phyloP scores from a whole-genome alignment of 2,113 vertebrate species.

The Ptilorrhoa leucosticta region DNA sequence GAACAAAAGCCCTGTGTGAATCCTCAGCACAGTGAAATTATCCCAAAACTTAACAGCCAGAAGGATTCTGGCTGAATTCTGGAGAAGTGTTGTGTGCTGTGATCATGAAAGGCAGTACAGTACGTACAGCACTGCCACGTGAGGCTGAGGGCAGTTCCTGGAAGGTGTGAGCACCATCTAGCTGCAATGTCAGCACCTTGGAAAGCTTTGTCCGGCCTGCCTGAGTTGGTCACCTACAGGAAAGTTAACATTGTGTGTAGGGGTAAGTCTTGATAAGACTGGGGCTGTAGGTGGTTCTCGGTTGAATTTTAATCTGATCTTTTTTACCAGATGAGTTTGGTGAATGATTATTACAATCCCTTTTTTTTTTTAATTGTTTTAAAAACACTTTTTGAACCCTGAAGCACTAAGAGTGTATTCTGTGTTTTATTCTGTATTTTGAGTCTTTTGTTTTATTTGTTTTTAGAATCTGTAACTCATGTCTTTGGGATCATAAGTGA shows the following conservation, averaged over 20 bases:
- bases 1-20: neutral
- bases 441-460: neutral
- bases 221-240: neutral
- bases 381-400: neutral
- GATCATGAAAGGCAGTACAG: accelerated
- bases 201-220: neutral
- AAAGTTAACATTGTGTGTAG: neutral
- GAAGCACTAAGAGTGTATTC: neutral
- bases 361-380: neutral
- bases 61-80: neutral
- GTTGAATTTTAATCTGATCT: neutral
- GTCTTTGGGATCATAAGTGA: neutral
- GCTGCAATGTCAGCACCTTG: neutral
- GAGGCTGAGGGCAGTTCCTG: neutral
- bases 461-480: neutral
- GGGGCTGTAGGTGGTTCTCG: neutral
- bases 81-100: accelerated
- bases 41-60: neutral
- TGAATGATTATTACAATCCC: neutral
- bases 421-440: neutral
- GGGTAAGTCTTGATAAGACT: neutral
- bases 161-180: neutral
- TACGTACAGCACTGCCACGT: accelerated
- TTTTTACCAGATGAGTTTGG: neutral
- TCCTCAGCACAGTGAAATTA: neutral